Base-by-base conservation (phyloP, 2,888 invertebrate genomes). In the Caenorhabditis angaria region DNA sequence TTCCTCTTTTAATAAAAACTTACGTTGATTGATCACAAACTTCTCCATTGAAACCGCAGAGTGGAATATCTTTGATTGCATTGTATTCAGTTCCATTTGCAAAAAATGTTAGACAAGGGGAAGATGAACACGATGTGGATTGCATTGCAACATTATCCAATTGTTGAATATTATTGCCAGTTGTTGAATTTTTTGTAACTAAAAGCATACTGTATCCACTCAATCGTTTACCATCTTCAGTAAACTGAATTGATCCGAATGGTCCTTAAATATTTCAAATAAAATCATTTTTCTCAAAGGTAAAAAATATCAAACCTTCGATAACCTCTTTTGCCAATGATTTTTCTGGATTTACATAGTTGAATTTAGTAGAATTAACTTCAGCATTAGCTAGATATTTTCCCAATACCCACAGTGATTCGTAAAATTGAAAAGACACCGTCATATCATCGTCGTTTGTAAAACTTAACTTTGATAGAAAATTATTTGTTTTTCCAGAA, bases 31-130 rank as follows among this genome's bases (percentile, higher is more conserved):
- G 82, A 67, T 84, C 85, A 55, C 85, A 85, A 10, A 81, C 67
- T 58, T 85, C 83, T 32, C 82, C 81, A 61, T 77, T 65, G 69
- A 83, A 85, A 8, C 85, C 85, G 62, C 85, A 85, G 2, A 77
- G 58, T 10, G 85, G 85, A 47, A 78, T 72, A 61, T 82, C 85
- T 29, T 62, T 65, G 22, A 60, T 63, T 4, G 56, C 51, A 56
- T 73, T 57, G 27, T 60, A 70, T n/a, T 14, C 10, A 8, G 48
- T 55, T 6, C 61, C 56, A 20, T 67, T 27, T 32, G 35, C 14
- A 22, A 8, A 14, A 62, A 66, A 56, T 2, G 18, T 18, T 18
- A 56, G 24, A 54, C 54, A 54, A 8, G 51, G 24, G 3, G 51
- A 22, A 18, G 3, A 2, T 3, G 22, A 10, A 28, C 54, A 54